Conservation (phyloP, 1,140 invertebrate species). For the Catajapyx aquilonaris region DNA sequence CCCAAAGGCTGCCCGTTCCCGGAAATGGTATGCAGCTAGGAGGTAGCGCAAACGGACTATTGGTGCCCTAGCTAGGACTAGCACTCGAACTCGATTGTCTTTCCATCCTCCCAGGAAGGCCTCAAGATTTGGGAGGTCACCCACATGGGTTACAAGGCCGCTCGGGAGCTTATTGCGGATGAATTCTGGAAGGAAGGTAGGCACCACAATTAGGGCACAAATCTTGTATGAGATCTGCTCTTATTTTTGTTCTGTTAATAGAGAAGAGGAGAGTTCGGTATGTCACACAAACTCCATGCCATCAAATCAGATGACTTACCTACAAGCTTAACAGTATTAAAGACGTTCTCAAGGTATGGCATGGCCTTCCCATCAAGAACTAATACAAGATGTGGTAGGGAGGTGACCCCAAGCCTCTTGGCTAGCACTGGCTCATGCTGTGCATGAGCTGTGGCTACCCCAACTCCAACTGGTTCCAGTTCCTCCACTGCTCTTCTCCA, state of each 20-base stretch:
- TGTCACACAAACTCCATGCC: constrained; percentile 2
- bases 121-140: constrained; percentile 52
- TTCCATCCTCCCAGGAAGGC: constrained; percentile 66
- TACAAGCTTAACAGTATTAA: constrained; percentile 55
- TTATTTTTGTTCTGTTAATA: no score
- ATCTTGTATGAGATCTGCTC: no score
- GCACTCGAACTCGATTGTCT: constrained; percentile 72
- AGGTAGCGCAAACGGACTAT: constrained; percentile 62
- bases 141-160: constrained; percentile 43
- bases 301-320: constrained; percentile 23
- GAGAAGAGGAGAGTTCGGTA: constrained; percentile 3
- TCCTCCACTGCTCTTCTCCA: constrained; percentile 65
- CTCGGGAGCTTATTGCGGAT: constrained; percentile 63
- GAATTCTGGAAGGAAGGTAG: constrained; percentile 49
- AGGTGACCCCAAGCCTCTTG: constrained; percentile 49
- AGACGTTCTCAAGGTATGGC: constrained; percentile 53
- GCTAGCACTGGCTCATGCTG: constrained; percentile 52
- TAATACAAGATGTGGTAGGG: constrained; percentile 60
- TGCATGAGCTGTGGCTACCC: constrained; percentile 59
- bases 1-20: constrained; percentile 70
- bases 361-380: constrained; percentile 57
- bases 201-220: no score
- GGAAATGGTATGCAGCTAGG: constrained; percentile 65
- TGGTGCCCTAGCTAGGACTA: constrained; percentile 64
- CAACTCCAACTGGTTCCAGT: constrained; percentile 46